phyloP scores from a whole-genome alignment of 2,888 invertebrate species.

The Erebia aethiops region DNA sequence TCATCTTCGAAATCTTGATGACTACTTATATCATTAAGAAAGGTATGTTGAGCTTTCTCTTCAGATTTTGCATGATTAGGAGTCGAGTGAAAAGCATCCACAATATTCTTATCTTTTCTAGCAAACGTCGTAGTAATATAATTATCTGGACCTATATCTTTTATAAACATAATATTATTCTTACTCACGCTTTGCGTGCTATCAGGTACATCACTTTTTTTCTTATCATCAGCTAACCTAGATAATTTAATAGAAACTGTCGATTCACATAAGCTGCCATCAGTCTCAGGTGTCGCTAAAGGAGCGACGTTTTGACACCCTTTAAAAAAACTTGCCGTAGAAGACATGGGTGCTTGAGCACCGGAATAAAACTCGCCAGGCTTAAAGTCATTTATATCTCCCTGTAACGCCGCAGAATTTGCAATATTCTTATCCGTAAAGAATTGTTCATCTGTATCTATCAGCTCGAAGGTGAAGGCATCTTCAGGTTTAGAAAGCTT shows the following conservation, averaged over 20 bases:
- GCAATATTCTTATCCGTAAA: conserved; percentile 77
- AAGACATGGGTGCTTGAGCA: conserved; percentile 66
- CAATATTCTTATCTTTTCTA: conserved; percentile 68
- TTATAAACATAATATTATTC: conserved; percentile 83
- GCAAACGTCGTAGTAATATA: conserved; percentile 87
- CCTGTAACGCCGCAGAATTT: conserved; percentile 70
- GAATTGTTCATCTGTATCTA: conserved; percentile 90
- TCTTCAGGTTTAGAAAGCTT: conserved; percentile 87
- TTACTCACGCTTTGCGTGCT: conserved; percentile 71
- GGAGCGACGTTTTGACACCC: conserved; percentile 79
- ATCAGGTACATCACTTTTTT: conserved; percentile 71
- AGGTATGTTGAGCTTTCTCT: conserved; percentile 76
- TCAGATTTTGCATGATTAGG: conserved; percentile 74
- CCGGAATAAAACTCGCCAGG: conserved; percentile 79
- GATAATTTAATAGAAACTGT: conserved; percentile 76
- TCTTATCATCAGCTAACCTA: conserved; percentile 73
- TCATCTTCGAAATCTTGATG: conserved; percentile 79
- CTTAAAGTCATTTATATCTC: conserved; percentile 72
- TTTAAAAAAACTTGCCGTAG: conserved; percentile 66
- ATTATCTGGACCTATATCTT: conserved; percentile 88
- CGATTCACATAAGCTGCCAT: conserved; percentile 83
- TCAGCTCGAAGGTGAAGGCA: conserved; percentile 91
- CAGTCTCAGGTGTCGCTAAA: conserved; percentile 84
- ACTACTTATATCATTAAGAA: conserved; percentile 75
- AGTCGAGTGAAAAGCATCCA: conserved; percentile 64